phyloP scores from a whole-genome alignment of 37 sponge, comb jelly and placozoan genomes.

The Beroe forskalii region DNA sequence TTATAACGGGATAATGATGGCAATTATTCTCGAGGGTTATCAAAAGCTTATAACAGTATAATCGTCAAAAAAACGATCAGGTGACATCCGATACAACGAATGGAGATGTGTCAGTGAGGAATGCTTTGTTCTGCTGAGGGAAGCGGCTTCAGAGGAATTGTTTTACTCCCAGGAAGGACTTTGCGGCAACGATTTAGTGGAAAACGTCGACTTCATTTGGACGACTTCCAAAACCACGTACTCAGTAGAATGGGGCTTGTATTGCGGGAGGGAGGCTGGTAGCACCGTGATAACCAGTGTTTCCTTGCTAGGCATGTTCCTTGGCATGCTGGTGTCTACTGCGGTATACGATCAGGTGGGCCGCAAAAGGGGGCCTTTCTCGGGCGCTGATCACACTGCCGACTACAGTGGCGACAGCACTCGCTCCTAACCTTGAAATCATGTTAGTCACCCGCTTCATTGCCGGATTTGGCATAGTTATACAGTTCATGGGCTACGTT shows the following conservation, averaged over 20 bases:
- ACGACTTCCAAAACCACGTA: not conserved
- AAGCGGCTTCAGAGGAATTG: not conserved
- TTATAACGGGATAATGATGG: too few relatives aligned
- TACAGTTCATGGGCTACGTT: not conserved
- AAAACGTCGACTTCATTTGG: not conserved
- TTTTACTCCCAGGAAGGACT: not conserved
- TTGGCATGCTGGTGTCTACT: not conserved
- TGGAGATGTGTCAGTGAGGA: not conserved
- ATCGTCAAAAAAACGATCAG: too few relatives aligned
- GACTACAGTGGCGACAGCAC: not conserved
- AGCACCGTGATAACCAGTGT: not conserved
- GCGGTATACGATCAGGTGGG: not conserved
- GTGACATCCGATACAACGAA: not conserved
- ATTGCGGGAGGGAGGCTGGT: not conserved
- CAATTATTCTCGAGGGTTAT: too few relatives aligned
- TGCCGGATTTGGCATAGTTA: not conserved
- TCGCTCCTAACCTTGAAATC: not conserved
- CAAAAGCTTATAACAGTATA: too few relatives aligned
- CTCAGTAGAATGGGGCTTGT: not conserved
- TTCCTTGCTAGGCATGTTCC: not conserved
- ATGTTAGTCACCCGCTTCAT: not conserved
- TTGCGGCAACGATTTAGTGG: not conserved
- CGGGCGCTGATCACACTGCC: not conserved
- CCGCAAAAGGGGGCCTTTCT: not conserved
- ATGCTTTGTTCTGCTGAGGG: not conserved